These are phyloP conservation scores for Brachyptera putata DNA, from an alignment of 2,888 invertebrate species.

Conservation along the genomic window DNA sequence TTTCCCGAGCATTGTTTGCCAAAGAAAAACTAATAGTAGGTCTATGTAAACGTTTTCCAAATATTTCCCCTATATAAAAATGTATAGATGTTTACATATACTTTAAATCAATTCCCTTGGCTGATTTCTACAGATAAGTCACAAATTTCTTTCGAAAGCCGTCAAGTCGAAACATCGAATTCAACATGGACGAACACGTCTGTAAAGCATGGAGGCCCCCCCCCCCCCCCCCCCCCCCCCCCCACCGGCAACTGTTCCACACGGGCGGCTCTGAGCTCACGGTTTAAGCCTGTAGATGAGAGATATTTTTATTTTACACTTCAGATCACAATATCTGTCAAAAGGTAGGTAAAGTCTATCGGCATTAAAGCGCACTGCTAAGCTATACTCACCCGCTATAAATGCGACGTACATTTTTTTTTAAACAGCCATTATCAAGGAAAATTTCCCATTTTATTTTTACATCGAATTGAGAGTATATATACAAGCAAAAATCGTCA, in stretches of 20 bases:
- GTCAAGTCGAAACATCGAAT: conserved; percentile 1
- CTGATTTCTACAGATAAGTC: background rate
- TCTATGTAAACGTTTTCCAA: too few species aligned
- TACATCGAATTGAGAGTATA: background rate
- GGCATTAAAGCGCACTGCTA: background rate
- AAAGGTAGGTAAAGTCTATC: background rate
- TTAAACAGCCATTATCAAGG: background rate
- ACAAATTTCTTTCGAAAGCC: background rate
- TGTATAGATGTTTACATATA: conserved; percentile 8
- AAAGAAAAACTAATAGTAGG: too few species aligned
- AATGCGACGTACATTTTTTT: background rate
- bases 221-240: background rate
- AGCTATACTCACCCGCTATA: background rate
- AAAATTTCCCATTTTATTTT: background rate
- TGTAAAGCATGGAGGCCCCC: background rate
- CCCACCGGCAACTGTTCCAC: background rate
- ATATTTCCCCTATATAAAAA: too few species aligned
- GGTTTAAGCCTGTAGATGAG: too few species aligned
- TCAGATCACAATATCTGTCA: background rate
- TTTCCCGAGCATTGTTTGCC: too few species aligned
- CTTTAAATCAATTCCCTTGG: background rate
- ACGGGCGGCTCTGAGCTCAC: too few species aligned
- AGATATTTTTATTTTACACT: conserved; percentile 2
- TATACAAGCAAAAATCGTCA: background rate
- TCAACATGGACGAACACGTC: background rate